Evolutionary conservation across 1,140 invertebrate species (phyloP), one percentile per base, ranked within the genome.

Genomic region (Drosophila mayri): DNA sequence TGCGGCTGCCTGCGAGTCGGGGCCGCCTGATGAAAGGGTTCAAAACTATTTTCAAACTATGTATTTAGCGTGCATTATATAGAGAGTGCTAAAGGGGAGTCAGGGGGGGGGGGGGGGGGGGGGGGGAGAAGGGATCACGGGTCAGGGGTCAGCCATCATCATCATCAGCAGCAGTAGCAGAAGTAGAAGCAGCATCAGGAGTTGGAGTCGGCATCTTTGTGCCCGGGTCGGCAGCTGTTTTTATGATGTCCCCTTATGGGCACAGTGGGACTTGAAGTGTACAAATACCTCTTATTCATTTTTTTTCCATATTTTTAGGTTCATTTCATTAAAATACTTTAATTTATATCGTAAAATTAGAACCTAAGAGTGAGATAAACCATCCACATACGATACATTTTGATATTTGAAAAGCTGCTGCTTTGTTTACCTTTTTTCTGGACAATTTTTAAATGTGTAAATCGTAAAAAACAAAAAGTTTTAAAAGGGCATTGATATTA

Each of bases 41-140:
- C 85, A 81, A 82, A 88, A 90, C 85, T 88, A 88, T 88, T 88
- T 88, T 84, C 80, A 71, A 88, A 88, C 84, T 88, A 90, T 88
- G 85, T 88, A 88, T 88, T 88, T 90, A 88, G 80, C 84, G 84
- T 78, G 85, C 77, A 83, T 88, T 88, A 77, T 88, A 62, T 79
- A 16, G 65, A 58, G 65, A n/a, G 28, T 0, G 49, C 11, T 12
- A 11, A 1, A 35, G 49, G 18, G 14, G 20, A 14, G 50, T 20
- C 3, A 22, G 37, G 8, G 12, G 9, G n/a, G 7, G 1, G 25
- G 37, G 44, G 32, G 35, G 37, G 8, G 12, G 9, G n/a, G 37
- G 8, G 12, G 9, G n/a, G 25, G 16, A 16, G 4, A 10, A 37
- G 22, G 16, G 22, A 38, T 20, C 12, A n/a, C 14, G 38, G 47